Evolutionary conservation across 2,113 vertebrate species (phyloP).

Genomic region (Hippocampus barbouri): DNA sequence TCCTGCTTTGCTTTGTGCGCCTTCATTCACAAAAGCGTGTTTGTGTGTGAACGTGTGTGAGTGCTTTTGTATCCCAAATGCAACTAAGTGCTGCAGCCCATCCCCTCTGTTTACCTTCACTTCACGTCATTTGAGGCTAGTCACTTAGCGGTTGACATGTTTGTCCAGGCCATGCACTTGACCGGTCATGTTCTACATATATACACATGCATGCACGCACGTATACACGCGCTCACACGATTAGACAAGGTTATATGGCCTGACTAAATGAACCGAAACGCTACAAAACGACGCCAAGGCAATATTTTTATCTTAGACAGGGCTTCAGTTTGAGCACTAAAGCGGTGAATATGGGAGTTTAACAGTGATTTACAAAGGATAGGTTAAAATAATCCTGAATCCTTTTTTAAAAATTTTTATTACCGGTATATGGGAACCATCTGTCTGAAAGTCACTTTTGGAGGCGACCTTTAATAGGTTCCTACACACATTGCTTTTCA

Average conservation of each 20-base stretch:
- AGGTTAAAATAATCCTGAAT: no score
- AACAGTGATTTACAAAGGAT: no score
- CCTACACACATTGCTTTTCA: no score
- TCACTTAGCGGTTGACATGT: constrained; percentile 48
- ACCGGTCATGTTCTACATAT: constrained; percentile 20
- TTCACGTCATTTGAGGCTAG: constrained; percentile 38
- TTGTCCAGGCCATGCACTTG: constrained; percentile 51
- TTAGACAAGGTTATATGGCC: neutral
- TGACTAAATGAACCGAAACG: no score
- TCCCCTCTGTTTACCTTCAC: constrained; percentile 34
- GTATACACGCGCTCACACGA: neutral
- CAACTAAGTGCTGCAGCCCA: constrained; percentile 38
- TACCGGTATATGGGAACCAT: no score
- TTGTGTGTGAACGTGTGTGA: constrained; percentile 10
- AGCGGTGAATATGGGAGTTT: no score
- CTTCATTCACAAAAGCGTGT: neutral
- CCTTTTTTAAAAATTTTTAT: no score
- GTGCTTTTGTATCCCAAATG: constrained; percentile 43
- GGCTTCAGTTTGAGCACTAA: no score
- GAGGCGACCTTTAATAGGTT: no score
- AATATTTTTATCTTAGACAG: no score
- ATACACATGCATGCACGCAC: constrained; percentile 13
- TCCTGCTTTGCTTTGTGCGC: constrained; percentile 1
- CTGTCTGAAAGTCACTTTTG: no score
- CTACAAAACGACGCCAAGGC: no score